These are phyloP conservation scores for Apomyelois bistriatella DNA, from an alignment of 2,888 invertebrate genomes.

Conservation along the genomic window DNA sequence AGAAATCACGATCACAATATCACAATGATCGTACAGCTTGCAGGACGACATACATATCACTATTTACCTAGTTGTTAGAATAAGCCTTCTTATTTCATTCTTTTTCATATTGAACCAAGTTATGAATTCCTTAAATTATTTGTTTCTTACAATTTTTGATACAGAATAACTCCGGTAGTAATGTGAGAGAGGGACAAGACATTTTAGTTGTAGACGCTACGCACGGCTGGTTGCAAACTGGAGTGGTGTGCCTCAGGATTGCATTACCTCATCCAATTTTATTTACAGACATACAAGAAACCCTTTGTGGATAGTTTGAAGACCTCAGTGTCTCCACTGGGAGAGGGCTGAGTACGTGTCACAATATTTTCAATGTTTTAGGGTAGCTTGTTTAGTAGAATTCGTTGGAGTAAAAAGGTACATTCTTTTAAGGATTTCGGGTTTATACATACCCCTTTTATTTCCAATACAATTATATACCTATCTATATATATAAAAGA, in stretches of 20 bases:
- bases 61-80: no score
- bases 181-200: slow-evolving; percentile 16
- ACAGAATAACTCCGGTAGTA: slow-evolving; percentile 1
- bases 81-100: no score
- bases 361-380: slow-evolving; percentile 1
- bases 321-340: slow-evolving; percentile 23
- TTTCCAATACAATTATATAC: no score
- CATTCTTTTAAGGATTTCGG: no score
- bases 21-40: no score
- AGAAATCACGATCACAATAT: no score
- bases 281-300: slow-evolving; percentile 45
- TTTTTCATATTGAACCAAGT: no score
- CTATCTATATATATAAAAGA: no score
- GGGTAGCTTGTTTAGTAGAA: background rate
- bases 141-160: no score
- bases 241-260: slow-evolving; percentile 27
- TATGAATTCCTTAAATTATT: no score
- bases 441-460: no score
- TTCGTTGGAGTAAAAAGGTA: background rate
- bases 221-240: slow-evolving; percentile 37
- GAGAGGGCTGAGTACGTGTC: slow-evolving; percentile 10
- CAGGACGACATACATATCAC: no score
- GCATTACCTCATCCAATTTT: slow-evolving; percentile 41
- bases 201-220: slow-evolving; percentile 38
- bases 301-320: slow-evolving; percentile 26